Evolutionary conservation across 2,113 vertebrate genomes (phyloP), one percentile per base, ranked within the genome.

Genomic region (Spea multiplicata): DNA sequence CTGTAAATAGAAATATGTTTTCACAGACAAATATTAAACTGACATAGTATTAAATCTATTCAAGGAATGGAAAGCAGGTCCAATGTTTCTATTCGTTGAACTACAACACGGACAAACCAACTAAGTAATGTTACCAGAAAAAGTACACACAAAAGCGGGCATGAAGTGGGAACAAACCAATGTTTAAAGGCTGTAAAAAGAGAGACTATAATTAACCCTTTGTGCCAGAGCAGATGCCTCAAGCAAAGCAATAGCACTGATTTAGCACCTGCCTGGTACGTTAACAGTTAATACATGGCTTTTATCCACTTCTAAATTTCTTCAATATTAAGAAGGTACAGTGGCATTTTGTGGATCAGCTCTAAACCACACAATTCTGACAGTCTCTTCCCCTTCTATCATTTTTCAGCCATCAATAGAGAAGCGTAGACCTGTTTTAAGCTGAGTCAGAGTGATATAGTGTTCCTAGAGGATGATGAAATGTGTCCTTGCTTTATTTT

Each of bases 1-100:
- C 44, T 30, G 49, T 3, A 12, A 17, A 66, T 44, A 72, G 5
- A 79, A 48, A 74, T 16, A 48, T 9, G 8, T 16, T n/a, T n/a
- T n/a, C 13, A 30, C 55, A 71, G 5, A 16, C 16, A 17, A 44
- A 53, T 47, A 71, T 52, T 44, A 5, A 70, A 68, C 44, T 59
- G 16, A 45, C 71, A 30, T 6, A 47, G 4, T 48, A 73, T 50
- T 59, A 59, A 44, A 2, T 78, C 44, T 16, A 61, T 55, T 55
- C 48, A 8, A 5, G 16, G 45, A 68, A 80, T 74, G 62, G 71
- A 64, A 80, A 67, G 65, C 17, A 30, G 16, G 67, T 73, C 44
- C 71, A 14, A 66, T 72, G 9, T 66, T 68, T 3, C 44, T 73
- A 44, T 47, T 47, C 47, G n/a, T 46, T 8, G 6, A 8, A 5